Conservation (phyloP, 2,888 invertebrate species). For the Thymelicus lineola region DNA sequence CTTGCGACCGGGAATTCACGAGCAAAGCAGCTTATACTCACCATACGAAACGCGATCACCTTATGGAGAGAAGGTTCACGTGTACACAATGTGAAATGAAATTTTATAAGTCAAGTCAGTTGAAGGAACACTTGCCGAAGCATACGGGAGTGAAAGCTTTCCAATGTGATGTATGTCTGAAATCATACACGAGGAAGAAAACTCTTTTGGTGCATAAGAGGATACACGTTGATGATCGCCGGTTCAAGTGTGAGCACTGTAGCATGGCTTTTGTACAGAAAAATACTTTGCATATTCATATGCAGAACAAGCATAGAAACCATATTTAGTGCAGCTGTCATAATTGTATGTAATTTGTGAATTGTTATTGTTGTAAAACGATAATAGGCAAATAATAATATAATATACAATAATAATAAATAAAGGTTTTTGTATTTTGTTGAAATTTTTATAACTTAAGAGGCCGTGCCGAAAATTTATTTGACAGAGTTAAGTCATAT, state of each 20-base stretch:
- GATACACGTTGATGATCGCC: conserved; percentile 44
- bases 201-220: conserved; percentile 61
- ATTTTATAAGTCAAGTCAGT: conserved; percentile 55
- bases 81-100: conserved; percentile 46
- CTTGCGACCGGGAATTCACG: conserved; percentile 44
- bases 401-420: too few species aligned
- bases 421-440: too few species aligned
- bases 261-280: conserved; percentile 59
- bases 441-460: too few species aligned
- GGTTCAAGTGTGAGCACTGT: conserved; percentile 52
- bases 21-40: conserved; percentile 26
- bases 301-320: conserved; percentile 51
- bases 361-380: too few species aligned
- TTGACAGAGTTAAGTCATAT: too few species aligned
- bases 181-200: conserved; percentile 55
- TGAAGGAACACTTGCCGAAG: conserved; percentile 62
- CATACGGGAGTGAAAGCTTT: conserved; percentile 66
- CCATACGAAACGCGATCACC: conserved; percentile 45
- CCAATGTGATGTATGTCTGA: conserved; percentile 63
- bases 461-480: too few species aligned
- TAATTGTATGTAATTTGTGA: too few species aligned
- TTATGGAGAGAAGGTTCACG: conserved; percentile 43
- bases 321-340: too few species aligned
- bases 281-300: conserved; percentile 54
- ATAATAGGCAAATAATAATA: too few species aligned